Evolutionary conservation across 2,797 vertebrate genomes (phyloP), one percentile per base, ranked within the genome.

Genomic region (Australoheros facetus): DNA sequence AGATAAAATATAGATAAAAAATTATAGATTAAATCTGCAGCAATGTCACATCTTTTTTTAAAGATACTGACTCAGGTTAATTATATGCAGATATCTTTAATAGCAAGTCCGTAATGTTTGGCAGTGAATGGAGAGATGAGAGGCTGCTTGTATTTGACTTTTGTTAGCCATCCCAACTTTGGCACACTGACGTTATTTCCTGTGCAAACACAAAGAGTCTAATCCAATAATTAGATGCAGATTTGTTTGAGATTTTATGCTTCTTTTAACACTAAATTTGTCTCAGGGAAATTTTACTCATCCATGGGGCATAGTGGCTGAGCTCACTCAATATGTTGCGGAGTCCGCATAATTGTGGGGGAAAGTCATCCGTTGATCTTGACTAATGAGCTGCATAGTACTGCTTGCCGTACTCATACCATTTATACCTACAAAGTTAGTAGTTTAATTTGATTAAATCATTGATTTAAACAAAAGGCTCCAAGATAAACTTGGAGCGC

Each of bases 101-200:
- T 26, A 69, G 21, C 8, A 11, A 51, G 42, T n/a, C 28, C 32
- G 13, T 56, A 51, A 75, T 75, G 74, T 54, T 87, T 88, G 91
- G 88, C 90, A 91, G 92, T 92, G 88, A 90, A 90, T 91, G 91
- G 88, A 91, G 87, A 85, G 79, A 86, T 84, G 56, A 83, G 80
- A 84, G 87, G 87, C 91, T 92, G 91, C 89, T 92, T 91, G 87
- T 75, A 87, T 89, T 93, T 85, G 57, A 42, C 74, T 86, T 76
- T 74, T 75, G 51, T 82, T 78, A 19, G 69, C 64, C 66, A 85
- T 87, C 86, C 64, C 88, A 85, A 62, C 71, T 71, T 48, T 78
- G 3, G 75, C 60, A 70, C 62, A 45, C 54, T 64, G 69, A 81
- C 81, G 53, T 76, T 30, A 76, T 59, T 75, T 75, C 74, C 56